A percentile compares a stretch with the other conserved stretches of the same genome.
phyloP scores from a whole-genome alignment of 2,113 vertebrate genomes.

The Brienomyrus brachyistius region DNA sequence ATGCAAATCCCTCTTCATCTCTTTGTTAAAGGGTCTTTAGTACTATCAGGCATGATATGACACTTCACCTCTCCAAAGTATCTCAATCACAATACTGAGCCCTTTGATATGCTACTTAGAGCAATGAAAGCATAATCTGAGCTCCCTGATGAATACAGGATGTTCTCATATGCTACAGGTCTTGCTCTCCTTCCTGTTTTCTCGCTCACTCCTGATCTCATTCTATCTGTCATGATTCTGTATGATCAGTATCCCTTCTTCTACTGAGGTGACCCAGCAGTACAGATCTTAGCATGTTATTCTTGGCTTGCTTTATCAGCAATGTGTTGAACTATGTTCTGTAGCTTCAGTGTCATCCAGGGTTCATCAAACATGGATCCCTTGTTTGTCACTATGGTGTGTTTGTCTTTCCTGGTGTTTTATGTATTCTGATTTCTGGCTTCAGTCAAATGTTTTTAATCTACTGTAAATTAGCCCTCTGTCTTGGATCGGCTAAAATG shows the following conservation, averaged over 20 bases:
- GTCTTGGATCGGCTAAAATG: not conserved
- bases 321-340: not conserved
- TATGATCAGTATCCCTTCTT: not conserved
- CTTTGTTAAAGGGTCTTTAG: slow-evolving; percentile 28
- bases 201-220: not conserved
- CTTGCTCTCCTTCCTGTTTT: not conserved
- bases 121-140: slow-evolving; percentile 14
- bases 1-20: slow-evolving; percentile 20
- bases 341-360: not conserved
- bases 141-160: slow-evolving; percentile 22
- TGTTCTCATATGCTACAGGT: not conserved
- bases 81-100: slow-evolving; percentile 16
- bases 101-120: slow-evolving; percentile 29
- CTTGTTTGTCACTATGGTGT: not conserved
- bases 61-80: slow-evolving; percentile 29
- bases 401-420: not conserved
- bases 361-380: not conserved
- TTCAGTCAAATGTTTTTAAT: not conserved
- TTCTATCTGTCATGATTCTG: not conserved
- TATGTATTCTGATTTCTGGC: not conserved
- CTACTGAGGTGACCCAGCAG: not conserved
- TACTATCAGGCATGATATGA: slow-evolving; percentile 21
- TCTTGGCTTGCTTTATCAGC: not conserved
- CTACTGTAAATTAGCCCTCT: not conserved
- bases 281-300: not conserved